Base-by-base conservation (phyloP, 2,888 invertebrate species). In the Punctoribates punctum region DNA sequence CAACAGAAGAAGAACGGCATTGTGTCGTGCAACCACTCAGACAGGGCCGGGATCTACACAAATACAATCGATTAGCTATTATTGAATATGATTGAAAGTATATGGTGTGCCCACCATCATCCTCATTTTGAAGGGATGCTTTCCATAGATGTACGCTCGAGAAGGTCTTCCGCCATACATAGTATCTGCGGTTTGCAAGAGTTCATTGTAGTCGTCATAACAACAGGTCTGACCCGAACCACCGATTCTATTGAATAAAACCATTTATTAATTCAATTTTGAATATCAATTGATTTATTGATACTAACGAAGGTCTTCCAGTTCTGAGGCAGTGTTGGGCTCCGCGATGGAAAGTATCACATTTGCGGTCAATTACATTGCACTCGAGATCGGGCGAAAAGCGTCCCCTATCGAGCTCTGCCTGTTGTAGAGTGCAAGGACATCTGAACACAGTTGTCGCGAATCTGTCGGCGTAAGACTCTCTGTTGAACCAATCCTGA, bases 201-300 rank as follows among this genome's bases (percentile, higher is more conserved):
- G 87, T 84, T 89, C 93, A 1, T 91, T 90, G 81, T 93, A 91
- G 82, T 92, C 92, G 83, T 96, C 96, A 83, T 98, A 99, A 83
- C 98, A 99, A 82, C 98, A 99, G 83, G 97, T 96, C 83, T 97
- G 97, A 75, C 96, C 97, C 0, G 93, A 90, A 38, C 95, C 95
- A 84, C 94, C 92, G 77, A 90, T 84, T 78, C 94, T 94, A 27
- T 17, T 13, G 25, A 13, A 60, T 29, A 27, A 15, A 60, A 13
- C 11, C 13, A 57, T 34, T 34, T 5, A 34, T 34, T 34, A 34
- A 34, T 34, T n/a, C n/a, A n/a, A n/a, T n/a, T n/a, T n/a, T n/a
- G n/a, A n/a, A n/a, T 13, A 60, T n/a, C 27, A 27, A 57, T 20
- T 89, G 1, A 92, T 94, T 17, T 13, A 20, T n/a, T 51, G 27